Evolutionary conservation across 2,888 invertebrate species (phyloP), one percentile per base, ranked within the genome.

Genomic region (Xylota segnis): DNA sequence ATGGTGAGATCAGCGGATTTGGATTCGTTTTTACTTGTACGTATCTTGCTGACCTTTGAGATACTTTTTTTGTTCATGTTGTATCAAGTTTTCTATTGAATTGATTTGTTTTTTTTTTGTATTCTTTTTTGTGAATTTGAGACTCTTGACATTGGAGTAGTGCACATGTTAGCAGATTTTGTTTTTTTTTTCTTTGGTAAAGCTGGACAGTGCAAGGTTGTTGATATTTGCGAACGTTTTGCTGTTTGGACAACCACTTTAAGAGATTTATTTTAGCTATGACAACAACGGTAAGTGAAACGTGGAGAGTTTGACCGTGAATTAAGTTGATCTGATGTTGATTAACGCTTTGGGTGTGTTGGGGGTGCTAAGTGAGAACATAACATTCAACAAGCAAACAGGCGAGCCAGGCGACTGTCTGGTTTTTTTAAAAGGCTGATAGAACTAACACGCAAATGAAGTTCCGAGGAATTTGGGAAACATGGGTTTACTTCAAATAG

Each of bases 61-160:
- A 65, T 63, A 56, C 32, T 56, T 56, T 56, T 47, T 23, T n/a
- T n/a, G n/a, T n/a, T 27, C n/a, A 9, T 10, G 18, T 59, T 40
- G 59, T 59, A 59, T 59, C 40, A 12, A 45, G 10, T 45, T 61
- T 65, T 65, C 65, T 50, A 65, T 65, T 50, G 65, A 65, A 29
- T 65, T 43, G 40, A 43, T 59, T 59, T 43, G 1, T 10, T 50
- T 23, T 23, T 23, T 23, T 6, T 18, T 40, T n/a, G n/a, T n/a
- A n/a, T n/a, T 37, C 43, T 14, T 14, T 32, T 32, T 27, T 6
- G 54, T 9, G 16, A 54, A 54, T 32, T 54, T 54, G 32, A 32
- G 54, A 54, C 54, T 54, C 14, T 54, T 54, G 54, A 32, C 54
- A 54, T 54, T 54, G 54, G 32, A 32, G 29, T 54, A 7, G 14